These are phyloP conservation scores for Lutraria rhynchaena DNA, from an alignment of 1,140 invertebrate genomes.

Conservation along the genomic window DNA sequence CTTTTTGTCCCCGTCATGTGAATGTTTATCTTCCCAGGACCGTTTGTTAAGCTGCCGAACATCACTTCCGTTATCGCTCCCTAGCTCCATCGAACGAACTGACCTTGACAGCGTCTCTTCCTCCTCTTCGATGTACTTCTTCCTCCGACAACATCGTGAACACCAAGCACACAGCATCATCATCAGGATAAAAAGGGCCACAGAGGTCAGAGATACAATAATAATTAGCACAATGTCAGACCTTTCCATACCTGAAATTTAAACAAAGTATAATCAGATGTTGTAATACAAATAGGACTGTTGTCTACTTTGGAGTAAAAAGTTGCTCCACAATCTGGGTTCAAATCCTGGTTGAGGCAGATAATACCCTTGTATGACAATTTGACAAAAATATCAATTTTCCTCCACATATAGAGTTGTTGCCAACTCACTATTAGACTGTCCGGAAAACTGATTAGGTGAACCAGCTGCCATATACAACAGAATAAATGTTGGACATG, in stretches of 20 bases:
- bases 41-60: slow-evolving; percentile 58
- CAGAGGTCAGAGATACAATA: slow-evolving; percentile 19
- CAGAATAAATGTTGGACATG: too few relatives aligned
- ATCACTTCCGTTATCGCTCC: slow-evolving; percentile 42
- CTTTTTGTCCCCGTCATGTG: slow-evolving; percentile 38
- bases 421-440: too few relatives aligned
- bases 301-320: too few relatives aligned
- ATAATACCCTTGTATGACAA: too few relatives aligned
- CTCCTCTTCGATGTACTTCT: slow-evolving; percentile 53
- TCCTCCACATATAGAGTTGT: too few relatives aligned
- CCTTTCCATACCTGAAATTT: slow-evolving; percentile 43
- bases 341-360: too few relatives aligned
- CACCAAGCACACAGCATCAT: slow-evolving; percentile 54
- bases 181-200: slow-evolving; percentile 35
- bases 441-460: too few relatives aligned
- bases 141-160: slow-evolving; percentile 49
- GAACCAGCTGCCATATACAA: too few relatives aligned
- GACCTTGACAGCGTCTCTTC: slow-evolving; percentile 48
- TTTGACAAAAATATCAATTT: too few relatives aligned
- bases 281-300: too few relatives aligned
- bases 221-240: slow-evolving; percentile 32
- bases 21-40: slow-evolving; percentile 59
- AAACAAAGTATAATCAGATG: neutral
- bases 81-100: slow-evolving; percentile 49
- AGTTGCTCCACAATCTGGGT: too few relatives aligned